Evolutionary conservation across 35 echinoderm and acorn worm genomes (phyloP).

Genomic region (Heliocidaris tuberculata): DNA sequence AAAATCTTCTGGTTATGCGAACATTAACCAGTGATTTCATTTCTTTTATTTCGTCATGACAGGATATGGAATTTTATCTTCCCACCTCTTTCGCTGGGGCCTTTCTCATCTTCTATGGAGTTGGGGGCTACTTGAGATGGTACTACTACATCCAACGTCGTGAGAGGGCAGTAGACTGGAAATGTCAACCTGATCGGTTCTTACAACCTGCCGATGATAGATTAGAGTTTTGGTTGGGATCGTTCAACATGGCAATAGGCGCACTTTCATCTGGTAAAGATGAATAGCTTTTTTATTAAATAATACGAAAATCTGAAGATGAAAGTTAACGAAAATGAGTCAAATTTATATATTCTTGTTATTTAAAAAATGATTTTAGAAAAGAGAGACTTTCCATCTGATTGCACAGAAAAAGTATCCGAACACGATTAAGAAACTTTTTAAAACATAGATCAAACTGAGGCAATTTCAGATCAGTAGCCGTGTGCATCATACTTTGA

Average conservation of each 20-base stretch:
- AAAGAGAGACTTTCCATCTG: no score
- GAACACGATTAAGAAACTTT: no score
- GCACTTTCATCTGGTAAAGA: conserved; percentile 18
- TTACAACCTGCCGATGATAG: conserved; percentile 4
- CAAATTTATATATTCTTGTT: no score
- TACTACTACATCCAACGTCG: conserved; percentile 48
- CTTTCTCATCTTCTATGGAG: conserved; percentile 18
- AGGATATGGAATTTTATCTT: background rate
- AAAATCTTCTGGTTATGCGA: background rate
- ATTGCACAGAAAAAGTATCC: no score
- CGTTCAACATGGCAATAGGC: conserved; percentile 42
- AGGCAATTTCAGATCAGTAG: no score
- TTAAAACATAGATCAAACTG: no score
- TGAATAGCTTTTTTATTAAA: background rate
- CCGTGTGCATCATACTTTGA: no score
- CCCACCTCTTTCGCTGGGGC: background rate
- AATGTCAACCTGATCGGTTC: conserved; percentile 46
- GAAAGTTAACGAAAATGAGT: no score
- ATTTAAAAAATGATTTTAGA: no score
- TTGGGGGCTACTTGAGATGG: conserved; percentile 5
- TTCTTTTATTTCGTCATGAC: background rate
- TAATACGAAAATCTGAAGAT: no score
- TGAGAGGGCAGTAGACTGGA: conserved; percentile 46
- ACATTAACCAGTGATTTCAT: background rate
- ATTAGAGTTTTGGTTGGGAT: conserved; percentile 29